Percentiles rank a stretch among this genome's conserved stretches.
Evolutionary conservation across 2,888 invertebrate genomes (phyloP).

Genomic region (Griposia aprilina): DNA sequence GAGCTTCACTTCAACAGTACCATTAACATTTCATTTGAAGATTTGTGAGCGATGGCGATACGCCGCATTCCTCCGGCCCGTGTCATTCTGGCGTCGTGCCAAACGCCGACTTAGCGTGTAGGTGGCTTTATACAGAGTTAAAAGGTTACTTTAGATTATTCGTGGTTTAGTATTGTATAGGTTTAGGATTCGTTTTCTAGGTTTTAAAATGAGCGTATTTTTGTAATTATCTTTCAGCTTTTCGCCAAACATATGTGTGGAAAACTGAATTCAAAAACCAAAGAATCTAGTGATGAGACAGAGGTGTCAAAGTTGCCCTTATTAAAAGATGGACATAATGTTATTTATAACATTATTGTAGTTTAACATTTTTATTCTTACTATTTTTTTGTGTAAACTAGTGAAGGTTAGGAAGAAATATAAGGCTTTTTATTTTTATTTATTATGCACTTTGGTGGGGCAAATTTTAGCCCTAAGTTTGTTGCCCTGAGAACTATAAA

Average conservation of each 20-base stretch:
- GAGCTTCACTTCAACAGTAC: slow-evolving; percentile 75
- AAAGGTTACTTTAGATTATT: slow-evolving; percentile 59
- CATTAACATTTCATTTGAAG: slow-evolving; percentile 82
- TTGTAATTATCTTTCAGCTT: neutral
- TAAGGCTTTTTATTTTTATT: too few relatives aligned
- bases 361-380: too few relatives aligned
- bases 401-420: too few relatives aligned
- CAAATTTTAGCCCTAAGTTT: neutral
- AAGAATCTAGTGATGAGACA: neutral
- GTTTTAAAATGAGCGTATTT: neutral
- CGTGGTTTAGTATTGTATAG: slow-evolving; percentile 23
- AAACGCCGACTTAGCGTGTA: slow-evolving; percentile 68
- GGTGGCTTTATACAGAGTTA: slow-evolving; percentile 59
- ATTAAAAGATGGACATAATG: neutral
- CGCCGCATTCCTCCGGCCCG: slow-evolving; percentile 75
- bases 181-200: neutral
- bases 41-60: slow-evolving; percentile 76
- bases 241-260: neutral
- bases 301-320: neutral
- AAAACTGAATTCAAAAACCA: neutral
- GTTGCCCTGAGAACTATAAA: neutral
- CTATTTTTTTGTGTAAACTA: too few relatives aligned
- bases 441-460: too few relatives aligned
- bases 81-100: slow-evolving; percentile 76
- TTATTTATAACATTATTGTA: neutral